These are phyloP conservation scores for Hydrolagus colliei DNA, from an alignment of 2,797 vertebrate genomes.

Conservation along the genomic window DNA sequence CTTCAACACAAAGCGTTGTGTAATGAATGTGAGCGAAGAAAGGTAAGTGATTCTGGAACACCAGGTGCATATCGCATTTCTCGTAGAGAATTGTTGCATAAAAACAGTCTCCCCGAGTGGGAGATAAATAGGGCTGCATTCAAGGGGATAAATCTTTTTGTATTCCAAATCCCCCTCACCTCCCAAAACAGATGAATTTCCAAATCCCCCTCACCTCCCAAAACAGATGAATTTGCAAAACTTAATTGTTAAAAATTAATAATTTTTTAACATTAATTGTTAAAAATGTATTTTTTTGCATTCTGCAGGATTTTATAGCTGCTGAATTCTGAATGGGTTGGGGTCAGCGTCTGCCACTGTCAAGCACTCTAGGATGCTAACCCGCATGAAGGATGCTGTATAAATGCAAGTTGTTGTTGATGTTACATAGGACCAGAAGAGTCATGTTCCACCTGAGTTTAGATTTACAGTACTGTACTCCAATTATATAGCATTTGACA, in stretches of 20 bases:
- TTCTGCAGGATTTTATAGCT: background rate
- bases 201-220: background rate
- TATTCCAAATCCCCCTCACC: too few species aligned
- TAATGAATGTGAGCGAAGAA: background rate
- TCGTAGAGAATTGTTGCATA: background rate
- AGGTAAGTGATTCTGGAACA: background rate
- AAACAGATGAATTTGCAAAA: background rate
- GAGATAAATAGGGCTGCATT: background rate
- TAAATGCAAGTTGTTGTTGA: too few species aligned
- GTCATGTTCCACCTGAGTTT: too few species aligned
- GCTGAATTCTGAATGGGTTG: background rate
- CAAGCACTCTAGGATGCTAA: too few species aligned
- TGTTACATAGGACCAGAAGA: too few species aligned
- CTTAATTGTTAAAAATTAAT: background rate
- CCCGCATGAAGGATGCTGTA: too few species aligned
- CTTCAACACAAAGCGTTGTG: background rate
- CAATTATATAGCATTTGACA: too few species aligned
- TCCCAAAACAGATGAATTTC: background rate
- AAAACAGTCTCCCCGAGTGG: too few species aligned
- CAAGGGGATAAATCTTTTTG: background rate
- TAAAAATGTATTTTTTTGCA: background rate
- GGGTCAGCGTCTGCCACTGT: too few species aligned
- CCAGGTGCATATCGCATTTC: background rate
- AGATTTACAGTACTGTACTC: too few species aligned
- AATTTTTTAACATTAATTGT: background rate